Base-by-base conservation (phyloP, 2,797 vertebrate species). In the Ataeniobius toweri region DNA sequence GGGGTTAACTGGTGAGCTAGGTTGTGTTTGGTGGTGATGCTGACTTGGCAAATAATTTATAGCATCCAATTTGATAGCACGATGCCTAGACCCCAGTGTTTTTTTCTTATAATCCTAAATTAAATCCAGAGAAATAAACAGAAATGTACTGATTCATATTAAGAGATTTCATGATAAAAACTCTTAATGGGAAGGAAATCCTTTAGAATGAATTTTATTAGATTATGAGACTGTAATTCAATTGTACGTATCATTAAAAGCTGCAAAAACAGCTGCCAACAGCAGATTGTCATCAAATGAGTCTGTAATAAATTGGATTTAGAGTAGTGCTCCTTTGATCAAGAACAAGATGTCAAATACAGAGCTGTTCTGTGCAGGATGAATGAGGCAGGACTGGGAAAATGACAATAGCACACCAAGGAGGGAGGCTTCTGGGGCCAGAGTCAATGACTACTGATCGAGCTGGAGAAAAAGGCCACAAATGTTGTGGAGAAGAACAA, bases 371-470 rank as follows among this genome's bases (percentile, higher is more conserved):
- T 26, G 39, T 31, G 18, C 10, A 46, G 26, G 59, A 58, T 3
- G 20, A 24, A 79, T 2, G 75, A 68, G 71, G 5, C 9, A 3
- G 4, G 5, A 65, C 50, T 70, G 51, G 2, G 20, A 18, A 69
- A n/a, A 56, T 61, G 61, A 87, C 74, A 74, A 56, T 0, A n/a
- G 65, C 53, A 12, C 59, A 70, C 20, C 46, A 22, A 71, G 26
- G 41, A 74, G 71, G 71, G 68, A 70, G 0, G 36, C 41, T 50
- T 72, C 74, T 59, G 71, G 71, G 80, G 75, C 71, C 53, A 2
- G 63, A 80, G 73, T 83, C 74, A 6, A 80, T 80, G 73, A 2
- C 26, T 67, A 68, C 75, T 63, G 74, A 87, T 31, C 41, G 20
- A 75, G 28, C 20, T 0, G 1, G 24, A 2, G 56, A 1, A 70